phyloP scores from a whole-genome alignment of 2,797 vertebrate genomes.

The Lepilemur ruficaudatus region DNA sequence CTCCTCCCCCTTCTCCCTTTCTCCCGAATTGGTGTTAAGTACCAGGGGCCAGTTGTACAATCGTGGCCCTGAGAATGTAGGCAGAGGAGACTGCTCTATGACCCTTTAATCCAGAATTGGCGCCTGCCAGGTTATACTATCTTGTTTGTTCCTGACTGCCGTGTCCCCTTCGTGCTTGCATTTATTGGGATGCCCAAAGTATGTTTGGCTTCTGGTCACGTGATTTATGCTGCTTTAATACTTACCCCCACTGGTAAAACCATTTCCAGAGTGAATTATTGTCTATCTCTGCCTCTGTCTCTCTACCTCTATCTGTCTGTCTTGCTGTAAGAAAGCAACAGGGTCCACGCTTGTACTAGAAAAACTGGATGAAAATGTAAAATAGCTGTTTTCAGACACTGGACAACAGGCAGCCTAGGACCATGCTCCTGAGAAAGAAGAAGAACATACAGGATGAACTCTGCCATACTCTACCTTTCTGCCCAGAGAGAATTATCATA shows the following conservation, averaged over 20 bases:
- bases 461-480: neutral
- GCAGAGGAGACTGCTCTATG: too few species aligned
- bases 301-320: neutral
- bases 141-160: neutral
- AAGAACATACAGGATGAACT: neutral
- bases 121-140: too few species aligned
- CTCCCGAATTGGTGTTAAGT: neutral
- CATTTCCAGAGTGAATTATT: neutral
- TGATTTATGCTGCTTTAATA: neutral
- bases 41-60: neutral
- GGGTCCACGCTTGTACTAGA: neutral
- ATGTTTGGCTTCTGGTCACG: neutral
- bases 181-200: neutral
- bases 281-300: neutral
- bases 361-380: neutral
- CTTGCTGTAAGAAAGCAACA: neutral
- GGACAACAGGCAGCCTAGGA: neutral
- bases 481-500: neutral
- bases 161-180: accelerated
- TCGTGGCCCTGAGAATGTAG: neutral
- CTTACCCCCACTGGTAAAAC: neutral
- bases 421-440: neutral
- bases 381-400: neutral
- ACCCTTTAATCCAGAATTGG: neutral
- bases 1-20: neutral